Evolutionary conservation across 2,113 vertebrate species (phyloP).

Genomic region (Leptocoma aspasia): DNA sequence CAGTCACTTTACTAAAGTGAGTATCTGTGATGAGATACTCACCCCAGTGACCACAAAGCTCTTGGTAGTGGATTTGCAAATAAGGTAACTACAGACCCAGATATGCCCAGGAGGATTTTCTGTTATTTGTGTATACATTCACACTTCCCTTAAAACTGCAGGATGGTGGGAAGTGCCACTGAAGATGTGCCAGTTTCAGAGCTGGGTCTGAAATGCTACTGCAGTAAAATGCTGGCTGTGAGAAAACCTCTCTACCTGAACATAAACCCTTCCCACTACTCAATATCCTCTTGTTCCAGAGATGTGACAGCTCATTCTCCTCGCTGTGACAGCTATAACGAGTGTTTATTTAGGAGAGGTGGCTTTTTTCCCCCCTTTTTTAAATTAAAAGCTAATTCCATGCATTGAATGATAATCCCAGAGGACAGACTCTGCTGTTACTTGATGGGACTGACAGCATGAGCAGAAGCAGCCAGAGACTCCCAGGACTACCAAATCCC

Average conservation of each 20-base stretch:
- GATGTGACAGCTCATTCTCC: background rate
- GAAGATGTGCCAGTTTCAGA: background rate
- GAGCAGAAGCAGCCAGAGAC: background rate
- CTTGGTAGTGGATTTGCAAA: background rate
- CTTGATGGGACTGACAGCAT: slow-evolving; percentile 20
- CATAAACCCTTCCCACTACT: background rate
- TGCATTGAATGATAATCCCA: background rate
- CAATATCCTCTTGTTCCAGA: background rate
- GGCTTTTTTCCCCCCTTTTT: background rate
- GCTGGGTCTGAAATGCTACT: background rate
- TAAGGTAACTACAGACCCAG: background rate
- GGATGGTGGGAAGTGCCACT: background rate
- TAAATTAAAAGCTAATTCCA: slow-evolving; percentile 29
- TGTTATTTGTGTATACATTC: background rate
- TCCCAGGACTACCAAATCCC: background rate
- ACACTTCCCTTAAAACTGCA: background rate
- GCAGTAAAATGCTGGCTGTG: background rate
- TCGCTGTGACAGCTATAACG: background rate
- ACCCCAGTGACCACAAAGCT: background rate
- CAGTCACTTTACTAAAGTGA: background rate
- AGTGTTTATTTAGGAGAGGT: background rate
- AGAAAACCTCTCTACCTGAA: background rate
- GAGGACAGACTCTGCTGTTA: background rate
- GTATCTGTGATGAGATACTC: background rate
- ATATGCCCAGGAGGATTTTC: background rate